Evolutionary conservation across 1,140 invertebrate species (phyloP), one percentile per base, ranked within the genome.

Genomic region (Coelopa frigida): DNA sequence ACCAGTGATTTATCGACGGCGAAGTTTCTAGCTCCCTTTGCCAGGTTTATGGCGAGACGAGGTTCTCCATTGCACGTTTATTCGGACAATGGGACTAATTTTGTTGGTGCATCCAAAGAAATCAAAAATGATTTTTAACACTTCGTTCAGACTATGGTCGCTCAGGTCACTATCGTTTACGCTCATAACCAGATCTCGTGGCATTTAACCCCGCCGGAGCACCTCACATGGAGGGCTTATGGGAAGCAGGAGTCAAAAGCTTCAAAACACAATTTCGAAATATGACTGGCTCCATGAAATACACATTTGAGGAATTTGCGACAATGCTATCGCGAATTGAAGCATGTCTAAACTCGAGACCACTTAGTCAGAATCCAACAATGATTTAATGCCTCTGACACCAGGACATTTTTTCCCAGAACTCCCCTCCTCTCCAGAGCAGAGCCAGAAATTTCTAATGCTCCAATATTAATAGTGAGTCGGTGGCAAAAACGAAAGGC

Each of bases 11-110:
- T 70, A 4, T 54, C 63, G 2, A 59, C 58, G 1, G 52, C 59
- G 29, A 54, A 51, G 4, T 70, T 71, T 46, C 15, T 71, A 4
- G 52, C 56, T 6, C 56, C 59, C 2, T 50, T 78, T 20, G 18
- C 45, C 40, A 48, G 50, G 39, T 71, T 70, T 45, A 53, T 59
- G 14, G 41, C 54, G 10, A 40, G 57, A 29, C 49, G 61, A 26
- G 57, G 60, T 15, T 54, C 50, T 21, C 29, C 46, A 38, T 31
- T 15, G 33, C 43, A 12, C 24, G 44, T 68, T 3, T 62, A 56
- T 46, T 56, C 52, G 15, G 62, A 65, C 39, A 57, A 60, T 43
- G 61, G 55, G 3, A 64, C 50, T 14, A 71, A 61, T 46, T 70
- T 72, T 49, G 47, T 65, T 15, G 57, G 61, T 8, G 57, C 57